phyloP scores from a whole-genome alignment of 1,140 invertebrate genomes.

The Centruroides sculpturatus region DNA sequence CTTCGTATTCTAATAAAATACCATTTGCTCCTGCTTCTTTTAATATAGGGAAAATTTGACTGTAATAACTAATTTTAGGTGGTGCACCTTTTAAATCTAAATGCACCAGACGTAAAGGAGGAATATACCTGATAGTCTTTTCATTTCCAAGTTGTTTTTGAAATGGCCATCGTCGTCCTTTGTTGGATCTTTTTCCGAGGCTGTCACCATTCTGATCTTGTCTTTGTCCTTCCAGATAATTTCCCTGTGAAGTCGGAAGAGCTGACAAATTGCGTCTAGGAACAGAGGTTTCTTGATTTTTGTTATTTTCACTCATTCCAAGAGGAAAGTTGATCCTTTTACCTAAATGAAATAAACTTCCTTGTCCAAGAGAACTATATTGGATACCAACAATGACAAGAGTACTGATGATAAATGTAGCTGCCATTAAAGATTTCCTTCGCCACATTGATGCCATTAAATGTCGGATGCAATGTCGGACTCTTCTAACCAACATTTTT shows the following conservation, averaged over 20 bases:
- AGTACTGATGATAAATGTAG: slow-evolving; percentile 6
- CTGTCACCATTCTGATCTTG: background rate
- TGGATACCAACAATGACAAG: slow-evolving; percentile 7
- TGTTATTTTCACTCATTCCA: background rate
- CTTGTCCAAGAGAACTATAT: slow-evolving; percentile 1
- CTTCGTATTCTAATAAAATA: slow-evolving; percentile 87
- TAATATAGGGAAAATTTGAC: slow-evolving; percentile 38
- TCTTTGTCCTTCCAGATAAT: background rate
- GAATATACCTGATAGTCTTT: slow-evolving; percentile 4
- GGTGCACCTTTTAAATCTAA: slow-evolving; percentile 59
- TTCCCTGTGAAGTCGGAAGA: background rate
- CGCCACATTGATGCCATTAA: slow-evolving; percentile 7
- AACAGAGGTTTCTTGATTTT: background rate
- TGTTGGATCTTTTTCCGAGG: background rate
- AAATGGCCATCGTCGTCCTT: background rate
- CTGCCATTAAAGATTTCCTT: slow-evolving; percentile 7
- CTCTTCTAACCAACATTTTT: background rate
- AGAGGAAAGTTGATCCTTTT: background rate
- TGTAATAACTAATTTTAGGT: slow-evolving; percentile 47
- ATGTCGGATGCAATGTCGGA: background rate
- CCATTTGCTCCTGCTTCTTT: slow-evolving; percentile 70
- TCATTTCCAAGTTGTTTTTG: background rate
- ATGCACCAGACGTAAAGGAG: slow-evolving; percentile 41
- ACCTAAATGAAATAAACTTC: background rate
- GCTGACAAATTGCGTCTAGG: slow-evolving; percentile 2